Conservation (phyloP, 2,797 vertebrate species). For the Pteropus rufus region DNA sequence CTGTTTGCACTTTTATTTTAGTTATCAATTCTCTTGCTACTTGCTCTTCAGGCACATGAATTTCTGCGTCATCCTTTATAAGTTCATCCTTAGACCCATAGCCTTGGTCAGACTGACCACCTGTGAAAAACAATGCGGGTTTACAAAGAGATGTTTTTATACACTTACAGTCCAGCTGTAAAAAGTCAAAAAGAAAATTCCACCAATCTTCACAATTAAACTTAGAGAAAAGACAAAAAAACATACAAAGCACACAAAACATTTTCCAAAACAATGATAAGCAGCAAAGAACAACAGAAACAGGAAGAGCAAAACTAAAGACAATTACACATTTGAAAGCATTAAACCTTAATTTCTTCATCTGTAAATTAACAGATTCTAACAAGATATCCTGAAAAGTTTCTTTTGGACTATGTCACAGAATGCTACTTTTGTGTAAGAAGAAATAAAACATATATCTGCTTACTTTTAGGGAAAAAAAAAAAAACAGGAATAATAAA, state of each 20-base stretch:
- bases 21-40: slow-evolving; percentile 72
- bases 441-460: slow-evolving; percentile 22
- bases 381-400: slow-evolving; percentile 18
- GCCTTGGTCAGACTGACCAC: slow-evolving; percentile 91
- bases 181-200: slow-evolving; percentile 4
- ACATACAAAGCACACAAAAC: background rate
- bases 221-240: background rate
- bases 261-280: slow-evolving; percentile 16
- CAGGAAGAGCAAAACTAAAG: background rate
- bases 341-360: slow-evolving; percentile 7
- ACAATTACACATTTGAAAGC: background rate
- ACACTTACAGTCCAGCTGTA: background rate
- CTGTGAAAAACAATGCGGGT: slow-evolving; percentile 79
- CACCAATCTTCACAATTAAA: slow-evolving; percentile 17
- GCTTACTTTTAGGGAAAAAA: slow-evolving; percentile 28
- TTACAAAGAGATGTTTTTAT: background rate
- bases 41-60: slow-evolving; percentile 70
- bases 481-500: background rate
- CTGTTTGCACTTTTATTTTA: slow-evolving; percentile 77
- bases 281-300: slow-evolving; percentile 12
- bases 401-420: background rate
- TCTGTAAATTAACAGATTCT: background rate
- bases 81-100: slow-evolving; percentile 95
- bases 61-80: slow-evolving; percentile 84
- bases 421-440: background rate